These are phyloP conservation scores for Tiaroga cobitis DNA, from an alignment of 2,797 vertebrate genomes.

Conservation along the genomic window DNA sequence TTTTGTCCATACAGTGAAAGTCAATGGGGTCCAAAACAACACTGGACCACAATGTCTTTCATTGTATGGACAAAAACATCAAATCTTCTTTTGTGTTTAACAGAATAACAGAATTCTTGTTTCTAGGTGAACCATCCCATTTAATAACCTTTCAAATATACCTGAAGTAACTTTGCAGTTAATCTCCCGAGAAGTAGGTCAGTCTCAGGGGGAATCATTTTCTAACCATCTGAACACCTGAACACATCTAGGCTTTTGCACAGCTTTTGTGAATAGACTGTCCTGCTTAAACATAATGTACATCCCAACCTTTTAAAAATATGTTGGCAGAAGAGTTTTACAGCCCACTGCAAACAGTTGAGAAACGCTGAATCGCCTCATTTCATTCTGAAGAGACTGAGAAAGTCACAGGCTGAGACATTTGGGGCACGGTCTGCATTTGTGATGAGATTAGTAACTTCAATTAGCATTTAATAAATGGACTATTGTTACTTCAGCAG, in stretches of 20 bases:
- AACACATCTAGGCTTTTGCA: neutral
- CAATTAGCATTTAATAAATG: slow-evolving; percentile 50
- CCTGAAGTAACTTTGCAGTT: slow-evolving; percentile 1
- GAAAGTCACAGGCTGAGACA: slow-evolving; percentile 29
- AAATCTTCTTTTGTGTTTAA: neutral
- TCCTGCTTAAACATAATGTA: neutral
- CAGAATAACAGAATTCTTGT: neutral
- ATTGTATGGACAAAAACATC: neutral
- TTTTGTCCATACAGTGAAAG: neutral
- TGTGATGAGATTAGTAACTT: slow-evolving; percentile 52
- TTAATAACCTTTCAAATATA: slow-evolving; percentile 6
- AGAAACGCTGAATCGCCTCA: neutral
- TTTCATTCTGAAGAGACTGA: slow-evolving; percentile 25
- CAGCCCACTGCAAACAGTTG: neutral
- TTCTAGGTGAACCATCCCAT: neutral
- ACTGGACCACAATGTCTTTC: neutral
- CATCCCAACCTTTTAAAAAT: neutral
- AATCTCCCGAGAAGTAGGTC: slow-evolving; percentile 30
- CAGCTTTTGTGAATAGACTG: neutral
- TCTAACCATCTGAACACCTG: neutral
- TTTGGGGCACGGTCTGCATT: slow-evolving; percentile 41
- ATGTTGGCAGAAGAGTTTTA: neutral
- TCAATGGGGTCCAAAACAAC: neutral
- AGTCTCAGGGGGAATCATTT: slow-evolving; percentile 28
- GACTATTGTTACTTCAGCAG: slow-evolving; percentile 35